A percentile compares a stretch with the other conserved stretches of the same genome.
Evolutionary conservation across 1,140 invertebrate species (phyloP).

Genomic region (Zophobas atratus): DNA sequence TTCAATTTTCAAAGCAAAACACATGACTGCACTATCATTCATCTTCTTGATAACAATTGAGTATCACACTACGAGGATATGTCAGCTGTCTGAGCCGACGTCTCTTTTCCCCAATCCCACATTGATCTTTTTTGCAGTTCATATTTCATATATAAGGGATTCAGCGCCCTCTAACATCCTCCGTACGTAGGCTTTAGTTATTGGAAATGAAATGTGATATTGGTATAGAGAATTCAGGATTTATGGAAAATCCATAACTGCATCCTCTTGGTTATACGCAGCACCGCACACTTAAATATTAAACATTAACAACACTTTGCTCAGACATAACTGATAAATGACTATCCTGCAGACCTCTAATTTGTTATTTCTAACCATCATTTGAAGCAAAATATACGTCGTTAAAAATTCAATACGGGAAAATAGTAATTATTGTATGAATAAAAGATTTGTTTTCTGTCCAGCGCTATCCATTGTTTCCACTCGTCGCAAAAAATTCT

Average conservation of each 20-base stretch:
- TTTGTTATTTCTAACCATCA: slow-evolving; percentile 12
- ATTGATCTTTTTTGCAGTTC: slow-evolving; percentile 45
- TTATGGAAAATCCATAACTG: slow-evolving; percentile 40
- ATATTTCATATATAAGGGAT: slow-evolving; percentile 25
- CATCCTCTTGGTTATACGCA: slow-evolving; percentile 26
- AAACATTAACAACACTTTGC: slow-evolving; percentile 32
- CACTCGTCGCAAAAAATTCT: neutral
- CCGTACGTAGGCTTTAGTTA: slow-evolving; percentile 28
- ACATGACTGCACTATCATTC: slow-evolving; percentile 38
- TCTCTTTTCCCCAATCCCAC: slow-evolving; percentile 36
- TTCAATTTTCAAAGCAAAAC: slow-evolving; percentile 20
- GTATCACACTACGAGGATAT: slow-evolving; percentile 37
- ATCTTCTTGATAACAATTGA: slow-evolving; percentile 45
- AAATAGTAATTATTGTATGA: slow-evolving; percentile 24
- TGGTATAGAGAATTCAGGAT: slow-evolving; percentile 33
- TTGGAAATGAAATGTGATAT: slow-evolving; percentile 42
- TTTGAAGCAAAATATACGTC: neutral
- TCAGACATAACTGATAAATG: slow-evolving; percentile 14
- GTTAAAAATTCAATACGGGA: slow-evolving; percentile 14
- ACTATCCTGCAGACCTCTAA: slow-evolving; percentile 14
- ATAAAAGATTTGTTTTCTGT: neutral
- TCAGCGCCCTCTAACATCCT: slow-evolving; percentile 3
- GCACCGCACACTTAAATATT: slow-evolving; percentile 29
- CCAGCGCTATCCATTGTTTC: neutral
- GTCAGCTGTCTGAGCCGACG: slow-evolving; percentile 38